phyloP scores from a whole-genome alignment of 2,113 vertebrate species.

The Cephalopholis sonnerati region DNA sequence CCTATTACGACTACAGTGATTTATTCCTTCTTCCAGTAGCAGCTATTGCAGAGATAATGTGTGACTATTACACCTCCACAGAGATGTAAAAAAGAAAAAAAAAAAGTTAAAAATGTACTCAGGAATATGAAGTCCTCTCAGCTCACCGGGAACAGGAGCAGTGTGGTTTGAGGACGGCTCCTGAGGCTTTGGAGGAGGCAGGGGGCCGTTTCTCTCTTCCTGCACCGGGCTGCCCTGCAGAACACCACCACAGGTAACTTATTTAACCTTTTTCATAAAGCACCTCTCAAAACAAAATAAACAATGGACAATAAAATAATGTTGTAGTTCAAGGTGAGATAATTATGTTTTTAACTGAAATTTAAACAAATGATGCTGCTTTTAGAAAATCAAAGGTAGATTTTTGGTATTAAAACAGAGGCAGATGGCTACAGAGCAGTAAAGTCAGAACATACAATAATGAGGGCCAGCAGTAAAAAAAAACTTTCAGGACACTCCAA shows the following conservation, averaged over 20 bases:
- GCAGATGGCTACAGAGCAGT: neutral
- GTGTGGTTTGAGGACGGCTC: slow-evolving; percentile 74
- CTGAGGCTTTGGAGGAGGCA: slow-evolving; percentile 81
- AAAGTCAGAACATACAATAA: neutral
- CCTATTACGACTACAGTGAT: neutral
- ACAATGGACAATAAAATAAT: neutral
- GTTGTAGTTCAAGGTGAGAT: neutral
- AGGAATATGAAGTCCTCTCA: neutral
- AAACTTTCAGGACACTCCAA: neutral
- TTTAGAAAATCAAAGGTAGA: neutral
- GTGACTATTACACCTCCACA: neutral
- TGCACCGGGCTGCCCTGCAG: slow-evolving; percentile 65
- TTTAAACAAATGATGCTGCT: neutral
- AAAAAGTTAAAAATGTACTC: neutral
- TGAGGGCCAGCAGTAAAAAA: neutral
- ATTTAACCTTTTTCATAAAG: neutral
- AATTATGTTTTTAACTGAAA: neutral
- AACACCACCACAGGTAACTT: neutral
- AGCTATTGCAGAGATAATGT: neutral
- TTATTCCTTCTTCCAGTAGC: neutral
- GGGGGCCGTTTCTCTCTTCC: slow-evolving; percentile 91
- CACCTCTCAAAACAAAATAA: neutral
- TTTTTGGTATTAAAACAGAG: neutral
- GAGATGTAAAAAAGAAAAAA: neutral
- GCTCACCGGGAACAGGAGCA: slow-evolving; percentile 72